A percentile compares a stretch with the other conserved stretches of the same genome.
Evolutionary conservation across 2,797 vertebrate species (phyloP).

Genomic region (Nyctalus aviator): DNA sequence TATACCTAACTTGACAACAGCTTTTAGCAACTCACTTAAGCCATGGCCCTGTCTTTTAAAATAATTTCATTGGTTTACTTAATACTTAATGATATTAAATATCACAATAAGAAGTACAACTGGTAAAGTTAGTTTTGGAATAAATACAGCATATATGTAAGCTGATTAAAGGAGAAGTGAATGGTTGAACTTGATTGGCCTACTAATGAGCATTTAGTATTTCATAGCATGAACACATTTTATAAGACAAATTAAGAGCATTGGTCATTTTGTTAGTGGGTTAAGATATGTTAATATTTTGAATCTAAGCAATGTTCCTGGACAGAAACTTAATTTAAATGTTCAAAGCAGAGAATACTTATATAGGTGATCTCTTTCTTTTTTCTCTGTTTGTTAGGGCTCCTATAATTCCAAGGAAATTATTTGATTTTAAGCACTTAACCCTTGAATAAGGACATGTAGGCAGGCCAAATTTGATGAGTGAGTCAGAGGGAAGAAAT

Average conservation of each 20-base stretch:
- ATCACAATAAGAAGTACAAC: background rate
- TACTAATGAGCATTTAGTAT: background rate
- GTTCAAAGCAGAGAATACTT: background rate
- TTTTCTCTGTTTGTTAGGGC: background rate
- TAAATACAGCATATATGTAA: background rate
- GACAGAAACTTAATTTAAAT: constrained; percentile 61
- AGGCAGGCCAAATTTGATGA: background rate
- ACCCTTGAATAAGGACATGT: constrained; percentile 18
- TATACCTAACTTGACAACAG: background rate
- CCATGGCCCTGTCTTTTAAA: background rate
- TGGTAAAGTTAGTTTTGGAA: constrained; percentile 29
- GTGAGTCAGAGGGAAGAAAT: background rate
- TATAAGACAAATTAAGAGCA: constrained; percentile 37
- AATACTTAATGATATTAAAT: background rate
- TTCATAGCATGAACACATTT: background rate
- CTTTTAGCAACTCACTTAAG: background rate
- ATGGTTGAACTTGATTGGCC: background rate
- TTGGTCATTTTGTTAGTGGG: constrained; percentile 12
- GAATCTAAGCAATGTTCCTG: background rate
- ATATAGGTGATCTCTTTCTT: background rate
- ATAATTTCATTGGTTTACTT: constrained; percentile 24
- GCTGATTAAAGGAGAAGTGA: background rate
- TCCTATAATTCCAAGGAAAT: background rate
- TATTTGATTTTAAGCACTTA: constrained; percentile 34
- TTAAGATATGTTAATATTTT: constrained; percentile 61